Evolutionary conservation across 2,888 invertebrate genomes (phyloP).

Genomic region (Lordiphosa andalusiaca): DNA sequence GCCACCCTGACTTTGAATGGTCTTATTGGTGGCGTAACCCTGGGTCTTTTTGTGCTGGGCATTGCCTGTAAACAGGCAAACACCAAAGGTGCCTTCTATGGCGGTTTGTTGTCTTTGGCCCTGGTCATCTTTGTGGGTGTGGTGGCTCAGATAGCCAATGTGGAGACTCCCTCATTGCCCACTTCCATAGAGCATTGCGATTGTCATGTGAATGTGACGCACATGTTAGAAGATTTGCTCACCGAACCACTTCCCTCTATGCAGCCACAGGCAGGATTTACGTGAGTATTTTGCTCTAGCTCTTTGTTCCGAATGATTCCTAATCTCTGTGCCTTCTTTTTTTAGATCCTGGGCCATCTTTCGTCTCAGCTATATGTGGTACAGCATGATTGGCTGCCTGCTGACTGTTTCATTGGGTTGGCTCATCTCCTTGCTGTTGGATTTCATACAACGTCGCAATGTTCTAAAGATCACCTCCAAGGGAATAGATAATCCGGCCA

Average conservation of each 20-base stretch:
- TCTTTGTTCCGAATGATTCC: not conserved
- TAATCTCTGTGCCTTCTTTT: not conserved
- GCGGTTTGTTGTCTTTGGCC: constrained; percentile 75
- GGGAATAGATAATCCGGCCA: constrained; percentile 55
- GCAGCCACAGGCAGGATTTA: constrained; percentile 46
- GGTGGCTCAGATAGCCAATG: constrained; percentile 76
- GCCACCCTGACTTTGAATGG: constrained; percentile 94
- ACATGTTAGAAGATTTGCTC: constrained; percentile 31
- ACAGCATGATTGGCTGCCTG: constrained; percentile 89
- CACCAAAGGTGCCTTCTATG: constrained; percentile 82
- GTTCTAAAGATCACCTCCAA: constrained; percentile 71
- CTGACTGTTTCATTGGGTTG: constrained; percentile 88
- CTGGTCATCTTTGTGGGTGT: constrained; percentile 79
- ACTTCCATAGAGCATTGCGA: constrained; percentile 73
- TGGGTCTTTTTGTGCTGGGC: constrained; percentile 92
- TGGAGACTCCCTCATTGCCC: constrained; percentile 63
- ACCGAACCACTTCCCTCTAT: constrained; percentile 27
- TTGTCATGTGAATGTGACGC: constrained; percentile 74
- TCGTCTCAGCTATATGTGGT: constrained; percentile 94
- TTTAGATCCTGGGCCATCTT: constrained; percentile 82
- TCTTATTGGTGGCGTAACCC: constrained; percentile 92
- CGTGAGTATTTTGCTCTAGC: constrained; percentile 41
- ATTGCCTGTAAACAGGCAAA: constrained; percentile 95
- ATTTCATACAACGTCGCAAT: constrained; percentile 78
- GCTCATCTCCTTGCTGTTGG: constrained; percentile 84